Base-by-base conservation (phyloP, 2,797 vertebrate genomes). In the Sphenodon punctatus region DNA sequence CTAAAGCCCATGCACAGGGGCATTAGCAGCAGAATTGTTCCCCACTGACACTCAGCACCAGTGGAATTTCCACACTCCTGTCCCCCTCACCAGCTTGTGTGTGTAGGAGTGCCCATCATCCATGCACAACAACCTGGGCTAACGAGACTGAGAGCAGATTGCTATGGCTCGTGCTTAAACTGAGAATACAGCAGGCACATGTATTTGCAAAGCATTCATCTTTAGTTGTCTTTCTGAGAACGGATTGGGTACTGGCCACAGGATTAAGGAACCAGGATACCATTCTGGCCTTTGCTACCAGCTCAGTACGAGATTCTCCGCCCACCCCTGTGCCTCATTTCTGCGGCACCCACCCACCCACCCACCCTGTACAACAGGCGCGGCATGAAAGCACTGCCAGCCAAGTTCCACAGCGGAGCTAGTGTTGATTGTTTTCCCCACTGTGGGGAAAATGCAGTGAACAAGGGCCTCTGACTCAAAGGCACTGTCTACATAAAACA, bases 241-340 rank as follows among this genome's bases (percentile, higher is more conserved):
- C 27, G 15, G 49, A 30, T 6, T n/a, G 49, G n/a, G 30, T 53
- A 30, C 3, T 27, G 27, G n/a, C 49, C 30, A 17, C 25, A 66
- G 36, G 17, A 2, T 16, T 56, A 72, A 76, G 51, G 59, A 3
- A 64, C 2, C 2, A 0, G 4, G 6, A 8, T 61, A 42, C 63
- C 25, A 2, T 6, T 6, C 59, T 32, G 36, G 39, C 7, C 7
- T 27, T 53, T 27, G 25, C 48, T 27, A 23, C 19, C 20, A 10
- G 0, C 23, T 51, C 56, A 7, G 6, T 17, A 39, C 45, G 67
- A 10, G 17, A 48, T 3, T 25, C 25, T 38, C 2, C 0, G 19
- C 10, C 71, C 53, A 20, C 36, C 63, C 11, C 39, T 16, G 8
- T 46, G 4, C 32, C 58, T 32, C 36, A 23, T 5, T 63, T 67